These are phyloP conservation scores for Hirtodrosophila confusa DNA, from an alignment of 2,888 invertebrate genomes.

Conservation along the genomic window DNA sequence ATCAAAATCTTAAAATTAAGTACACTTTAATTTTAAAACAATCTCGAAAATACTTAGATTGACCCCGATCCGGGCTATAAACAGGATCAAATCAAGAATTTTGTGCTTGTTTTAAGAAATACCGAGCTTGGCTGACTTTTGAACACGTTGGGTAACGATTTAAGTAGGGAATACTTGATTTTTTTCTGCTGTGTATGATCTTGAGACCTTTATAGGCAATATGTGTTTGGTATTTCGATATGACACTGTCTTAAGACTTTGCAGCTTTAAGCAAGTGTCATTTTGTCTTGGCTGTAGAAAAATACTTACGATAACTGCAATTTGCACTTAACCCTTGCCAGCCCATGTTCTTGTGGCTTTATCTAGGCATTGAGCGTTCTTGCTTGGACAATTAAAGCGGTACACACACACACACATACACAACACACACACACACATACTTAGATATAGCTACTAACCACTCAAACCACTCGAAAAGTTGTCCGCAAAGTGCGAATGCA, in stretches of 20 bases:
- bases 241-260: too few relatives aligned
- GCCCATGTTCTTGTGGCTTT: constrained; percentile 62
- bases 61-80: too few relatives aligned
- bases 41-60: too few relatives aligned
- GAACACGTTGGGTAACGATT: too few relatives aligned
- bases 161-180: too few relatives aligned
- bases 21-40: too few relatives aligned
- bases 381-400: constrained; percentile 68
- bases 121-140: too few relatives aligned
- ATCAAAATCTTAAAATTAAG: too few relatives aligned
- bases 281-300: constrained; percentile 13
- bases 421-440: constrained; percentile 9
- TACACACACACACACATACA: constrained; percentile 14
- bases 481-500: constrained; percentile 84
- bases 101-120: too few relatives aligned
- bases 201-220: not conserved
- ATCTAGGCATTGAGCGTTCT: constrained; percentile 58
- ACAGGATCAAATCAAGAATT: too few relatives aligned
- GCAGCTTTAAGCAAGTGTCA: constrained; percentile 19
- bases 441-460: constrained; percentile 53
- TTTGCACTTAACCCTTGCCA: constrained; percentile 83
- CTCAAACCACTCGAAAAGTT: constrained; percentile 78
- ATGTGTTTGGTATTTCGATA: not conserved
- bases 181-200: too few relatives aligned
- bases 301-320: constrained; percentile 83